A percentile compares a stretch with the other conserved stretches of the same genome.
Conservation (phyloP, 2,797 vertebrate genomes). For the Myiotriccus ornatus region DNA sequence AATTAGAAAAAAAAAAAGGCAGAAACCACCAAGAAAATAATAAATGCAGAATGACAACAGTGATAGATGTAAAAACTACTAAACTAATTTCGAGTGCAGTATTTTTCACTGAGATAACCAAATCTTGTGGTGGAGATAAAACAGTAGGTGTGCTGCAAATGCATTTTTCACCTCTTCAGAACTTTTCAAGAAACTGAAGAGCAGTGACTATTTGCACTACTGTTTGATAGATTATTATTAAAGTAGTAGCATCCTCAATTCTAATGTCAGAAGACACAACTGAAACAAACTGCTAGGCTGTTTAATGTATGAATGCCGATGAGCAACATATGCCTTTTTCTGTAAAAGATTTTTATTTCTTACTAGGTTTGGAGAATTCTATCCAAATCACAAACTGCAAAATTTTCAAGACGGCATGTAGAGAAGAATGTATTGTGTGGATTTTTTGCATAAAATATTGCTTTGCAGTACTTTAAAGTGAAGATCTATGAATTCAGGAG, state of each 20-base stretch:
- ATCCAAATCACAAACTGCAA: neutral
- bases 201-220: neutral
- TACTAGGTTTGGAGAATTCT: neutral
- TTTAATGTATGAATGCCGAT: neutral
- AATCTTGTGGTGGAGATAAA: neutral
- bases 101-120: neutral
- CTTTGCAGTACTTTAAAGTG: neutral
- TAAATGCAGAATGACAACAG: neutral
- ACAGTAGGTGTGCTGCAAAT: neutral
- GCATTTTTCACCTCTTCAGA: neutral
- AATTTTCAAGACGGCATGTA: neutral
- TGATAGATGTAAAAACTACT: neutral
- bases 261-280: accelerated
- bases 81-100: neutral
- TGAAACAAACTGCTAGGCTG: neutral
- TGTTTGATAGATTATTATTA: neutral
- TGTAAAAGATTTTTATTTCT: neutral
- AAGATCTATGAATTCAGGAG: neutral
- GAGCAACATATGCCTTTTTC: neutral
- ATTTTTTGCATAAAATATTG: neutral
- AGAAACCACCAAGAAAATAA: neutral
- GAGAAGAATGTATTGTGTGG: neutral
- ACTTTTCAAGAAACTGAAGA: neutral
- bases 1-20: neutral
- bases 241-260: neutral